phyloP scores from a whole-genome alignment of 2,797 vertebrate species.

The Brotula barbata region DNA sequence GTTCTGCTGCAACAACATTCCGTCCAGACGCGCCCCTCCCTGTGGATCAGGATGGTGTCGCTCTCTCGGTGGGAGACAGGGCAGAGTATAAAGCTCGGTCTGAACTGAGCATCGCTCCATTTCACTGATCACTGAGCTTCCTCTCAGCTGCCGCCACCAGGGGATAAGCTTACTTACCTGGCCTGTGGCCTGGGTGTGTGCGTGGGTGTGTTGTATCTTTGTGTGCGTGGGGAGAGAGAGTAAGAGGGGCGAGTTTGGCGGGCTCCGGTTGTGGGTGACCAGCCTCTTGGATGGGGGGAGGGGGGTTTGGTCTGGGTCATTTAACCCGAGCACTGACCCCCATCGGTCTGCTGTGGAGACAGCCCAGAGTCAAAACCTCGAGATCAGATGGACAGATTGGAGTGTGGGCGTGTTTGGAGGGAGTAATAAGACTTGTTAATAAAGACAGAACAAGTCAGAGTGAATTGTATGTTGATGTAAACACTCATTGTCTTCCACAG shows the following conservation, averaged over 20 bases:
- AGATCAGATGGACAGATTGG: background rate
- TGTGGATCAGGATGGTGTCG: background rate
- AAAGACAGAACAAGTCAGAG: slow-evolving; percentile 20
- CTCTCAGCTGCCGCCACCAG: slow-evolving; percentile 59
- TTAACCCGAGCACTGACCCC: slow-evolving; percentile 85
- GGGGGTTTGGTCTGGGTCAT: too few species aligned
- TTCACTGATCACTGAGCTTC: slow-evolving; percentile 76
- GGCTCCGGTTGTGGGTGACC: slow-evolving; percentile 64
- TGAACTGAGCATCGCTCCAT: slow-evolving; percentile 68
- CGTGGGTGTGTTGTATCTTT: slow-evolving; percentile 35
- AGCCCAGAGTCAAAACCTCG: slow-evolving; percentile 55
- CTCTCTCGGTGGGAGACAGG: slow-evolving; percentile 54
- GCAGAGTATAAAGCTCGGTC: slow-evolving; percentile 64
- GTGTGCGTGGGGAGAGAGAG: background rate
- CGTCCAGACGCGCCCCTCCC: background rate
- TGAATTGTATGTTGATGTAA: slow-evolving; percentile 12
- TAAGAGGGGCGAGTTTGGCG: slow-evolving; percentile 23
- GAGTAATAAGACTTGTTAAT: slow-evolving; percentile 2
- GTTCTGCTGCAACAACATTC: background rate
- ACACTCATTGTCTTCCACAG: slow-evolving; percentile 32
- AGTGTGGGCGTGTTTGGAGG: slow-evolving; percentile 5
- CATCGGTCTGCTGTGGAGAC: slow-evolving; percentile 73
- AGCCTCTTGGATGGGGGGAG: slow-evolving; percentile 66
- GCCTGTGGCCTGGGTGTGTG: slow-evolving; percentile 33
- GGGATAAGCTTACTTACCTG: slow-evolving; percentile 72